A percentile compares a stretch with the other conserved stretches of the same genome.
These are phyloP conservation scores for Simalia tracyae DNA, from an alignment of 2,797 vertebrate genomes.

Conservation along the genomic window DNA sequence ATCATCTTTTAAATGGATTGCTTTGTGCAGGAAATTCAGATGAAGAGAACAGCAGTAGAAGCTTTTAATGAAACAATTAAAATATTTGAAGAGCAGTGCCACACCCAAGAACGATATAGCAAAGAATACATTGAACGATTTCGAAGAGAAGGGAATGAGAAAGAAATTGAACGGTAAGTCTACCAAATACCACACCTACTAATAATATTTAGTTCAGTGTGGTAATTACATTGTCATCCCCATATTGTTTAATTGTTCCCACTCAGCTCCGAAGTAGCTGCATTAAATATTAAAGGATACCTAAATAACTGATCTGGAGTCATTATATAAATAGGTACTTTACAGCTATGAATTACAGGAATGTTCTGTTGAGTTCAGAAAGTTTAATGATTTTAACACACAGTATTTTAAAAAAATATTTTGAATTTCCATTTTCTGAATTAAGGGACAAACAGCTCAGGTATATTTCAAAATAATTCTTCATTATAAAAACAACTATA, in stretches of 20 bases:
- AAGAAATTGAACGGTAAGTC: slow-evolving; percentile 88
- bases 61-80: slow-evolving; percentile 98
- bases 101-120: slow-evolving; percentile 88
- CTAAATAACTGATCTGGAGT: not conserved
- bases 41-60: slow-evolving; percentile 96
- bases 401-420: not conserved
- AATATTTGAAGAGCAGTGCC: slow-evolving; percentile 97
- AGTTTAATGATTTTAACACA: not conserved
- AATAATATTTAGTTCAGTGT: not conserved
- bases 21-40: slow-evolving; percentile 90
- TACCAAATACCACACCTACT: not conserved
- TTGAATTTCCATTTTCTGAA: not conserved
- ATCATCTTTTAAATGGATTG: slow-evolving; percentile 27
- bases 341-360: not conserved
- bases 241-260: not conserved
- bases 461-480: not conserved
- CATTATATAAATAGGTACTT: not conserved
- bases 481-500: not conserved
- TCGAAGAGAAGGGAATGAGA: slow-evolving; percentile 81
- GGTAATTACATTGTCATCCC: not conserved
- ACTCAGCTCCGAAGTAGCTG: not conserved
- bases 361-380: not conserved
- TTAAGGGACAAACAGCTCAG: not conserved
- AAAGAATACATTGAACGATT: slow-evolving; percentile 89
- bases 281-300: not conserved